Evolutionary conservation across 2,888 invertebrate species (phyloP), one percentile per base, ranked within the genome.

Genomic region (Boloria selene): DNA sequence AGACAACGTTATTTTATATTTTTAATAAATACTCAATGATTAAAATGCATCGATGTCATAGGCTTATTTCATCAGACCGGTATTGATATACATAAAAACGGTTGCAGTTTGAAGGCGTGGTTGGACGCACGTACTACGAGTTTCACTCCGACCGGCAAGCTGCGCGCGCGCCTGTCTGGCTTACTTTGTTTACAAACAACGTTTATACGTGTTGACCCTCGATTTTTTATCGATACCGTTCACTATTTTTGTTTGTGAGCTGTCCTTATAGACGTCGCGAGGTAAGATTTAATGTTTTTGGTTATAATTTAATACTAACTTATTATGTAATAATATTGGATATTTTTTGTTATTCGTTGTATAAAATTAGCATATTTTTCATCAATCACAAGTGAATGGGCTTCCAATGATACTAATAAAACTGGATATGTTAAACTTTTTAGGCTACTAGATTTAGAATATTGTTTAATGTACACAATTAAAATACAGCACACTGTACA

Each of bases 131-230:
- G 68, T 60, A 49, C 45, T 60, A 49, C 45, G 50, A 65, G 66
- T 67, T 58, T 54, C 54, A 62, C 26, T 68, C 56, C 50, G 60
- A 54, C 67, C 58, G 51, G 75, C 75, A 74, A 74, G 72, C 72
- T 54, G 66, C 61, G 69, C 67, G 66, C 65, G 69, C 65, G 64
- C 64, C 54, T 53, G 54, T 56, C 59, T 49, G 59, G 47, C 1
- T 53, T 56, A 59, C 67, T 73, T 79, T 82, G 82, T 82, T 82
- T 82, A 82, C 79, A 78, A 81, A 82, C 80, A 80, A 66, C 16
- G 13, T 18, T 45, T 53, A 38, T 38, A 45, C 14, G 7, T 42
- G 18, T 44, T 65, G 50, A 65, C 61, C 58, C 53, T 61, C 61
- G 42, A 47, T 42, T 68, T 64, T 64, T 68, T 52, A 64, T 64